phyloP scores from a whole-genome alignment of 64 coral and sea anemone genomes.

The Pocillopora verrucosa region DNA sequence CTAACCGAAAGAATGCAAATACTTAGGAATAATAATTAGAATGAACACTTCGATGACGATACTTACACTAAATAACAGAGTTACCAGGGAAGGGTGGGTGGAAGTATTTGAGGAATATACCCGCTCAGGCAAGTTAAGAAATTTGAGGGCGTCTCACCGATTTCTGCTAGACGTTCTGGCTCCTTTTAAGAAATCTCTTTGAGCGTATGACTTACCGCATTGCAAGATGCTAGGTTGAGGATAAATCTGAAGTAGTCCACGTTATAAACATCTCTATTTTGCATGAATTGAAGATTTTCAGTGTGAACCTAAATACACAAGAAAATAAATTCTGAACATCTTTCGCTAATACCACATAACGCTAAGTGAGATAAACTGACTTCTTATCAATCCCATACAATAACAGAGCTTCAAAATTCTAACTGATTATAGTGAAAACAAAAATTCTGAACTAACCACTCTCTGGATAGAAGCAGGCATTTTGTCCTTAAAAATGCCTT shows the following conservation, averaged over 20 bases:
- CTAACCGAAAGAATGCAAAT: too few species aligned
- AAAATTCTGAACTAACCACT: constrained; percentile 47
- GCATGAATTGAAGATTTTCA: constrained; percentile 95
- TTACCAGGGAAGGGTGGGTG: too few species aligned
- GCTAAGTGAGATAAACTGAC: too few species aligned
- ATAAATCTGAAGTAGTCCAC: constrained; percentile 86
- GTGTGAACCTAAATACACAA: constrained; percentile 67
- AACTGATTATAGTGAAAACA: neutral
- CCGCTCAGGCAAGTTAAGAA: too few species aligned
- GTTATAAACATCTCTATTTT: constrained; percentile 93
- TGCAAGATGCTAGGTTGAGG: constrained; percentile 79
- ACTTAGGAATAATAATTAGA: too few species aligned
- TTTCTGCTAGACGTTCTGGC: neutral
- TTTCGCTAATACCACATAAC: neutral
- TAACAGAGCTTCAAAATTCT: neutral
- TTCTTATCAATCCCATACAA: too few species aligned
- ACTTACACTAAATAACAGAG: too few species aligned
- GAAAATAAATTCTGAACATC: neutral
- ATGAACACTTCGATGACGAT: too few species aligned
- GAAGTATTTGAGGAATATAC: too few species aligned
- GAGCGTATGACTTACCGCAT: constrained; percentile 37
- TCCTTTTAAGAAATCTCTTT: neutral
- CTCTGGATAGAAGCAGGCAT: constrained; percentile 91
- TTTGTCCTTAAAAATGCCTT: constrained; percentile 90
- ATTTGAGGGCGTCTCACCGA: neutral